A percentile compares a stretch with the other conserved stretches of the same genome.
phyloP scores from a whole-genome alignment of 2,888 invertebrate species.

The Paralinhomoeus sp. region DNA sequence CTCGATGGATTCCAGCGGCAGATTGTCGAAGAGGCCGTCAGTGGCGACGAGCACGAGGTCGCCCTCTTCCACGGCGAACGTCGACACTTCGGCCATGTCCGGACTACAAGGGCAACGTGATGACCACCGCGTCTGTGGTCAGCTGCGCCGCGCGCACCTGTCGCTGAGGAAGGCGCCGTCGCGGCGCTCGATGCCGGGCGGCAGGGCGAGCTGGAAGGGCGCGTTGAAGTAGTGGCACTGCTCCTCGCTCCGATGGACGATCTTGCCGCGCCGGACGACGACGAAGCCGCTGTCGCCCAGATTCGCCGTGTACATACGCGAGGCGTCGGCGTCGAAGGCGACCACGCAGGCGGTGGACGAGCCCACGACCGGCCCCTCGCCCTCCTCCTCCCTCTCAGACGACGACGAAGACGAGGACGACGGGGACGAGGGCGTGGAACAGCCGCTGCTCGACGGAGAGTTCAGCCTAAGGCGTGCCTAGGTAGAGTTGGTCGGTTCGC shows the following conservation, averaged over 20 bases:
- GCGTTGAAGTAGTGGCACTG: slow-evolving; percentile 98
- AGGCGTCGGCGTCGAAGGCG: slow-evolving; percentile 65
- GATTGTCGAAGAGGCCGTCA: slow-evolving; percentile 94
- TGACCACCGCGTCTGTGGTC: not conserved
- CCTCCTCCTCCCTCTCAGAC: too few species aligned
- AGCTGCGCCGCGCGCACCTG: slow-evolving; percentile 41
- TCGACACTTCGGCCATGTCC: slow-evolving; percentile 64
- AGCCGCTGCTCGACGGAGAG: too few species aligned
- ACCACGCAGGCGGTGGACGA: slow-evolving; percentile 95
- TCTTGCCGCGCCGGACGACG: slow-evolving; percentile 48
- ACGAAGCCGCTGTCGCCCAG: slow-evolving; percentile 97
- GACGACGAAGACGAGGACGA: too few species aligned
- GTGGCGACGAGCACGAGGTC: slow-evolving; percentile 76
- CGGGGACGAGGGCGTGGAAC: too few species aligned
- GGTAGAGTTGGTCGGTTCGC: too few species aligned
- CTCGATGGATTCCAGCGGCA: slow-evolving; percentile 67
- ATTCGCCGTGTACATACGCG: slow-evolving; percentile 77
- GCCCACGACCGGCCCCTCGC: slow-evolving; percentile 17
- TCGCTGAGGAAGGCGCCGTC: slow-evolving; percentile 50
- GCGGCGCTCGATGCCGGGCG: slow-evolving; percentile 59
- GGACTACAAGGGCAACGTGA: slow-evolving; percentile 38
- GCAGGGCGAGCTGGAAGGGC: slow-evolving; percentile 80
- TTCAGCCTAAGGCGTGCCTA: too few species aligned
- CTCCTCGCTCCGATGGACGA: slow-evolving; percentile 77
- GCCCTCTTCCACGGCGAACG: slow-evolving; percentile 67